A percentile compares a stretch with the other conserved stretches of the same genome.
Conservation (phyloP, 1,140 invertebrate genomes). For the Liolophura sinensis region DNA sequence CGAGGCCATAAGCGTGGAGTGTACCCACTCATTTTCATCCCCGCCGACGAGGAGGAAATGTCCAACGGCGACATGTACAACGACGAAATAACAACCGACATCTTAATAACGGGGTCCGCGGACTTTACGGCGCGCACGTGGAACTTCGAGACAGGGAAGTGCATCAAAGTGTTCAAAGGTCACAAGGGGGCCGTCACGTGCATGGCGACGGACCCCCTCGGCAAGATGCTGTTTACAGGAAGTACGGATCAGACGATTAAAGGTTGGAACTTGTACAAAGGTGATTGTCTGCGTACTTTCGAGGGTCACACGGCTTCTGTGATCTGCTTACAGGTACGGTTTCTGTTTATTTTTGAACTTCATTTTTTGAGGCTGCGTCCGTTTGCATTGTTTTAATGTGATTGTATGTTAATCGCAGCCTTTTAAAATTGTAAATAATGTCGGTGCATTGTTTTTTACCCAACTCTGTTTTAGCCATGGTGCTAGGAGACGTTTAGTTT, state of each 20-base stretch:
- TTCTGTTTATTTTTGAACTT: too few species aligned
- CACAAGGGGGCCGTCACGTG: slow-evolving; percentile 62
- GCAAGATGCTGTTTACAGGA: slow-evolving; percentile 61
- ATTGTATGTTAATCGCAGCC: too few species aligned
- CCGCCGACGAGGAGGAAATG: slow-evolving; percentile 54
- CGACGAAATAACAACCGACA: slow-evolving; percentile 51
- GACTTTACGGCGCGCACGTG: slow-evolving; percentile 62
- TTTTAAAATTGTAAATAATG: too few species aligned
- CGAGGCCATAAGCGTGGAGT: slow-evolving; percentile 63
- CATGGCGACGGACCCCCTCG: slow-evolving; percentile 58
- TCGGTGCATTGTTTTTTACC: too few species aligned
- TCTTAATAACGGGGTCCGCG: slow-evolving; percentile 62
- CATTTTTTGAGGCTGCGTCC: neutral
- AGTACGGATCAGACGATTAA: slow-evolving; percentile 60
- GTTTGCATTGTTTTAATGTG: too few species aligned
- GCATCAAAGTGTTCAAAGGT: slow-evolving; percentile 58
- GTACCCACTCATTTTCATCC: slow-evolving; percentile 63
- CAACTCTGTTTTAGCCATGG: too few species aligned
- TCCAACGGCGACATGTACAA: slow-evolving; percentile 28
- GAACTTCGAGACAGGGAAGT: slow-evolving; percentile 61
- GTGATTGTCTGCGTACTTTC: slow-evolving; percentile 57
- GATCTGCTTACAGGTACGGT: slow-evolving; percentile 60
- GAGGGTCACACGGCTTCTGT: slow-evolving; percentile 62
- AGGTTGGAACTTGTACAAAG: slow-evolving; percentile 61
- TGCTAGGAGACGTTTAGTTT: too few species aligned